Conservation (phyloP, 2,113 vertebrate species). For the Eupsittula cactorum region DNA sequence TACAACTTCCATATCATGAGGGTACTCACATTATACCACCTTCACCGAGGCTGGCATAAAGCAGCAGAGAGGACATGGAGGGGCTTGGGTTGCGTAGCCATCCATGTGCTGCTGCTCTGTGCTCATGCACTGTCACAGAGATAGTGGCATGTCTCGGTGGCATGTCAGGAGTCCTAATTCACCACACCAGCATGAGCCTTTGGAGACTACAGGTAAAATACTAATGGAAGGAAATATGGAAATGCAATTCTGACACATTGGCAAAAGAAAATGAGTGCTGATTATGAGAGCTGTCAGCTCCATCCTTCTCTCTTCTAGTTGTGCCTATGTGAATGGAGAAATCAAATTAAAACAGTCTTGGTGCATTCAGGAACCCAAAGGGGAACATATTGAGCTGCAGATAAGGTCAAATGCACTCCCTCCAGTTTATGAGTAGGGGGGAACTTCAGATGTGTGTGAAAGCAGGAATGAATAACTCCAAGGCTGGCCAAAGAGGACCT, state of each 20-base stretch:
- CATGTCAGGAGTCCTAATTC: accelerated
- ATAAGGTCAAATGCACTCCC: neutral
- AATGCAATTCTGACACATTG: slow-evolving; percentile 18
- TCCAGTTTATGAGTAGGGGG: neutral
- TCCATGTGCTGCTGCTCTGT: accelerated
- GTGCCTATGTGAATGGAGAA: slow-evolving; percentile 46
- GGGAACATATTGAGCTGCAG: neutral
- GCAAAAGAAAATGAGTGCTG: neutral
- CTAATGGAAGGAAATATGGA: slow-evolving; percentile 12
- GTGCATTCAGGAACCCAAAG: neutral
- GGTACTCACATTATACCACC: neutral
- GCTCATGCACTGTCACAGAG: neutral
- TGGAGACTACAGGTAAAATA: neutral
- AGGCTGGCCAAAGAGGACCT: neutral
- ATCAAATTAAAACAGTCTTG: slow-evolving; percentile 55
- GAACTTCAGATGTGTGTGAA: neutral
- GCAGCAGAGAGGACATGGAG: neutral
- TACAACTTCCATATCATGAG: accelerated
- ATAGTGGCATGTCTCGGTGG: accelerated
- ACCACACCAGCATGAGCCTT: neutral
- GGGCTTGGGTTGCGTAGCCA: neutral
- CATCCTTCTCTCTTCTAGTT: neutral
- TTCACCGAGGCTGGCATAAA: neutral
- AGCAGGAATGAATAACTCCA: neutral
- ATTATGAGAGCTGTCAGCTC: slow-evolving; percentile 48